phyloP scores from a whole-genome alignment of 2,113 vertebrate species.

The Zosterops japonicus region DNA sequence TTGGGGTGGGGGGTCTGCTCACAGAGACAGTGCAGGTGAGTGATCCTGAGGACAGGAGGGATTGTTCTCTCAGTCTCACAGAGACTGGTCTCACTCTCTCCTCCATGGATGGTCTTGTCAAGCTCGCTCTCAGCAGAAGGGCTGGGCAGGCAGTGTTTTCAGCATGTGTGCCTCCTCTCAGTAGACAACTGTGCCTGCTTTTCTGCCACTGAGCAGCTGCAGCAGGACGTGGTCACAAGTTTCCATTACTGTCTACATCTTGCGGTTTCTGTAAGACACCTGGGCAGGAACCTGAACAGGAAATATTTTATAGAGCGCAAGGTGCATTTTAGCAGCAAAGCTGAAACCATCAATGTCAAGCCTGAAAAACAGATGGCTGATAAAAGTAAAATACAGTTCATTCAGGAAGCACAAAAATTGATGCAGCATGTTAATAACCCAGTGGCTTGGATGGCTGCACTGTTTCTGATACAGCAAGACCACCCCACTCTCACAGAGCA shows the following conservation, averaged over 20 bases:
- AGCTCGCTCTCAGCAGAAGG: background rate
- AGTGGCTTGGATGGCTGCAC: background rate
- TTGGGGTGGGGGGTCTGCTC: accelerated
- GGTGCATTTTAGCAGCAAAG: slow-evolving; percentile 34
- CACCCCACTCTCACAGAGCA: background rate
- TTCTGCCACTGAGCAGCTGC: background rate
- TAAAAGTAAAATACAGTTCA: background rate
- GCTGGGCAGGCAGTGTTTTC: accelerated
- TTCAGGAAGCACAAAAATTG: slow-evolving; percentile 24
- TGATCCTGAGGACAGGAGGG: accelerated
- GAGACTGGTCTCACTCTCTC: background rate
- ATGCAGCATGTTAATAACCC: background rate
- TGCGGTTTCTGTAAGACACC: background rate
- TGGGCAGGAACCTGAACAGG: background rate
- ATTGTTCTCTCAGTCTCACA: background rate
- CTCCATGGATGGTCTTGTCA: accelerated
- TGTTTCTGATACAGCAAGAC: background rate
- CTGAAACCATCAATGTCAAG: background rate
- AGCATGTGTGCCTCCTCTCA: accelerated
- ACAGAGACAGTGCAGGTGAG: accelerated
- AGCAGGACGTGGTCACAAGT: background rate
- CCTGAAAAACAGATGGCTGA: slow-evolving; percentile 34
- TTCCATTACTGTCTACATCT: background rate
- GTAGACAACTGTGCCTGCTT: background rate
- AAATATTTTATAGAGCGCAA: slow-evolving; percentile 27